These are phyloP conservation scores for Acleris cristana DNA, from an alignment of 2,888 invertebrate species.

Conservation along the genomic window DNA sequence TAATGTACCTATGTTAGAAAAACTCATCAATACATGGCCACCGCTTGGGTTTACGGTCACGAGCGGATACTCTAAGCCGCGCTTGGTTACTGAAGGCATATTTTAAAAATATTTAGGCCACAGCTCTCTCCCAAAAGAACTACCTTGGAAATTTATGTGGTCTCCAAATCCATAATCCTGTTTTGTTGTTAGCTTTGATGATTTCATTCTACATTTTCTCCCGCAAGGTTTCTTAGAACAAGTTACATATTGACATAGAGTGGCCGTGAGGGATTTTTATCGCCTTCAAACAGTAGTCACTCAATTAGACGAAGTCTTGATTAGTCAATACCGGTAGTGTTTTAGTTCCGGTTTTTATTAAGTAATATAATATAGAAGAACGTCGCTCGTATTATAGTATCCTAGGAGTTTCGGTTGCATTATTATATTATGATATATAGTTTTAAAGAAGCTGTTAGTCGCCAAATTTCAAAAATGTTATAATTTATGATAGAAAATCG, in stretches of 20 bases:
- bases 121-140: too few relatives aligned
- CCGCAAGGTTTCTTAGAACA: constrained; percentile 8
- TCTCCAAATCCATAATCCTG: too few relatives aligned
- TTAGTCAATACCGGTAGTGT: constrained; percentile 21
- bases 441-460: too few relatives aligned
- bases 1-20: too few relatives aligned
- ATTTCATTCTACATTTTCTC: constrained; percentile 7
- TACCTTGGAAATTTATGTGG: too few relatives aligned
- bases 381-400: not conserved
- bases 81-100: too few relatives aligned
- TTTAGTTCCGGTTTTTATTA: not conserved
- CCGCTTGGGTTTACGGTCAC: too few relatives aligned
- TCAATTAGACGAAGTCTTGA: constrained; percentile 14
- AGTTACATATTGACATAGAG: constrained; percentile 1
- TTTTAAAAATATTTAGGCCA: too few relatives aligned
- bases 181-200: constrained; percentile 2
- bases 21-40: too few relatives aligned
- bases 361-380: not conserved
- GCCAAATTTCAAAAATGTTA: too few relatives aligned
- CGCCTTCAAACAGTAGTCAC: constrained; percentile 9
- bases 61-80: too few relatives aligned
- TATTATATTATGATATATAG: not conserved
- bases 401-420: not conserved
- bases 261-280: constrained; percentile 24
- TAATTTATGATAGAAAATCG: too few relatives aligned